These are phyloP conservation scores for Microplitis mediator DNA, from an alignment of 1,140 invertebrate species.

Conservation along the genomic window DNA sequence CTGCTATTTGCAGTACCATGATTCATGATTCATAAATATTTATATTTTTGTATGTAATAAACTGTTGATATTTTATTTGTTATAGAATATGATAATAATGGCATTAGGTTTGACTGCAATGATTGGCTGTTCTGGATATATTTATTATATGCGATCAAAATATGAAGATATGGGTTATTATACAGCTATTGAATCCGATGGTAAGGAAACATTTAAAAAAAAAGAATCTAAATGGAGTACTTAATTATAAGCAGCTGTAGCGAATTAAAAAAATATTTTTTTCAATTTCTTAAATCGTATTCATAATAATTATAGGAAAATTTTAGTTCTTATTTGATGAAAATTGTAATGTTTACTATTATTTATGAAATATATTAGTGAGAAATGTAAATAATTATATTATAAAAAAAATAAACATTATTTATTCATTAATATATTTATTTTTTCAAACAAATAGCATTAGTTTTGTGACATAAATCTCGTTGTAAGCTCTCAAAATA, in stretches of 20 bases:
- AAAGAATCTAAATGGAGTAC: slow-evolving; percentile 79
- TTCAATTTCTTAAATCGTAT: neutral
- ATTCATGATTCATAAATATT: neutral
- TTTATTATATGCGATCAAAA: slow-evolving; percentile 79
- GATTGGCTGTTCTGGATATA: slow-evolving; percentile 69
- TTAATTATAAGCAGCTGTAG: slow-evolving; percentile 23
- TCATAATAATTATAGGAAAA: no score
- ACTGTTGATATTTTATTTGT: slow-evolving; percentile 40
- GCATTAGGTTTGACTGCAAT: slow-evolving; percentile 73
- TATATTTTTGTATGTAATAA: neutral
- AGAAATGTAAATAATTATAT: slow-evolving; percentile 18
- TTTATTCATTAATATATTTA: no score
- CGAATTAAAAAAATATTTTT: slow-evolving; percentile 27
- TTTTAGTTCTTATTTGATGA: no score
- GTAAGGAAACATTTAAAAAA: slow-evolving; percentile 73
- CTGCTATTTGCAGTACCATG: no score
- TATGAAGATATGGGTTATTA: slow-evolving; percentile 80
- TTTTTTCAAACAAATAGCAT: no score
- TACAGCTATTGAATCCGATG: slow-evolving; percentile 74
- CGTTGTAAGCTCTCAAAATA: no score
- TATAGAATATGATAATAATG: slow-evolving; percentile 84
- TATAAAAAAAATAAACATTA: no score
- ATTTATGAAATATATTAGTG: neutral
- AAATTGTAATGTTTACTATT: no score
- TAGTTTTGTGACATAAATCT: no score